phyloP scores from a whole-genome alignment of 2,113 vertebrate genomes.

The Machaerirhynchus nigripectus region DNA sequence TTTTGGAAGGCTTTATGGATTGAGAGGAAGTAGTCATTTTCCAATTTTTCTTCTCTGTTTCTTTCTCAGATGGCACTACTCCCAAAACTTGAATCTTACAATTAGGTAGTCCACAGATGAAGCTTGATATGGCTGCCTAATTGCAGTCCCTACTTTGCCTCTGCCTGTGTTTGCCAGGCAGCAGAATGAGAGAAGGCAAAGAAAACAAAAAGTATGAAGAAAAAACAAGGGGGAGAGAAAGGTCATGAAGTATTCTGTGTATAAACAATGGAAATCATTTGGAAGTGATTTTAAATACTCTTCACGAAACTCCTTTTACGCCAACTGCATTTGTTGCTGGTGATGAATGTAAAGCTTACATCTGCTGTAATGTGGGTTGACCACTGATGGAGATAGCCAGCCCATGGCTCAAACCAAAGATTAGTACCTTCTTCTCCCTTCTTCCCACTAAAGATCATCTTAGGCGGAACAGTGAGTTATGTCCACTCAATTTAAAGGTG shows the following conservation, averaged over 20 bases:
- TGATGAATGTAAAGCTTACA: background rate
- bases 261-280: constrained; percentile 11
- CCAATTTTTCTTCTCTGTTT: background rate
- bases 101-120: background rate
- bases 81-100: background rate
- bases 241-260: background rate
- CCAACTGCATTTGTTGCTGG: background rate
- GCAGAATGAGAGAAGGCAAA: background rate
- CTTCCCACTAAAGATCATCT: background rate
- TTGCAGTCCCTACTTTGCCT: background rate
- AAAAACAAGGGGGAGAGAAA: background rate
- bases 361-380: background rate
- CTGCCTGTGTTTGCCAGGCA: background rate
- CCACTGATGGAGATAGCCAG: background rate
- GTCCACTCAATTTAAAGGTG: background rate
- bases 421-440: background rate
- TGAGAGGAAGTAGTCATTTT: constrained; percentile 54
- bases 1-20: constrained; percentile 55
- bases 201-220: background rate
- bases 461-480: background rate
- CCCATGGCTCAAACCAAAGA: background rate
- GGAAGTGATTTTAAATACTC: constrained; percentile 22
- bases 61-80: constrained; percentile 34
- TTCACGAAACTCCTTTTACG: background rate
- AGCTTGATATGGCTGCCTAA: background rate